These are phyloP conservation scores for Pinna nobilis DNA, from an alignment of 1,140 invertebrate genomes.

Conservation along the genomic window DNA sequence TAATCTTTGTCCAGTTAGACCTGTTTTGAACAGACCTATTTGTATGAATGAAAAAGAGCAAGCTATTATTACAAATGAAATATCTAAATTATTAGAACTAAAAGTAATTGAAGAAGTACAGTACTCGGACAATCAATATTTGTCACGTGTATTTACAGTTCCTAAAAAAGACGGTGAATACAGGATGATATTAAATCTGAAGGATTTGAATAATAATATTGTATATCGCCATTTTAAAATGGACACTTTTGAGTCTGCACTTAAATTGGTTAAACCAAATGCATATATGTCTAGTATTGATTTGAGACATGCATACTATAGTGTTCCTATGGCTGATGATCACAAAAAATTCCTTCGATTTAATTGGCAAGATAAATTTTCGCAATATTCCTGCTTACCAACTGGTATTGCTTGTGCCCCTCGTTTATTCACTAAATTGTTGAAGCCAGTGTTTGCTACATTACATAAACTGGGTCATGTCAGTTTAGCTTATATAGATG, in stretches of 20 bases:
- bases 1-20: too few species aligned
- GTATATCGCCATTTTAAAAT: slow-evolving; percentile 34
- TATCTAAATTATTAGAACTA: too few species aligned
- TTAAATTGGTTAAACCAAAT: background rate
- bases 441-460: slow-evolving; percentile 8
- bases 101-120: too few species aligned
- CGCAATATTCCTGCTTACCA: slow-evolving; percentile 36
- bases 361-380: slow-evolving; percentile 31
- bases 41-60: too few species aligned
- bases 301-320: slow-evolving; percentile 32
- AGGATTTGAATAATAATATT: slow-evolving; percentile 2
- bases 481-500: slow-evolving; percentile 9
- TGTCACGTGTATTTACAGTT: slow-evolving; percentile 7
- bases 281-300: slow-evolving; percentile 19
- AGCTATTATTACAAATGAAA: too few species aligned
- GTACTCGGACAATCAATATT: too few species aligned
- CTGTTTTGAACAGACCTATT: too few species aligned
- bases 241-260: slow-evolving; percentile 1
- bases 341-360: slow-evolving; percentile 44
- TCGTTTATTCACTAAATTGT: slow-evolving; percentile 11
- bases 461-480: background rate
- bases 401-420: slow-evolving; percentile 30
- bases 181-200: slow-evolving; percentile 26
- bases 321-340: slow-evolving; percentile 11
- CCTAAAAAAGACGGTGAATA: slow-evolving; percentile 3